These are phyloP conservation scores for Gopherus flavomarginatus DNA, from an alignment of 2,113 vertebrate species.

Conservation along the genomic window DNA sequence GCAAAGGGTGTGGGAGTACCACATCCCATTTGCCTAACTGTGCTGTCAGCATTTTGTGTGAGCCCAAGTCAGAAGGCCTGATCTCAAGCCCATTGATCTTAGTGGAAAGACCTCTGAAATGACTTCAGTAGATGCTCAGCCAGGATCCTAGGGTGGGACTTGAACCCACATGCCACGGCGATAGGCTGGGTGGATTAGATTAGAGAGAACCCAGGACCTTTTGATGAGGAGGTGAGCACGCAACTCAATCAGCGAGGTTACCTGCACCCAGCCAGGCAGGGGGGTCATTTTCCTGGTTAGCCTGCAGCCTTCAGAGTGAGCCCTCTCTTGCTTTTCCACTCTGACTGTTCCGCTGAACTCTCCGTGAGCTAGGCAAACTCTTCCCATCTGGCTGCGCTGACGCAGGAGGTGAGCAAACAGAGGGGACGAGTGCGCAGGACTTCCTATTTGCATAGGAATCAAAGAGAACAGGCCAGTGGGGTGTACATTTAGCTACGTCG, in stretches of 20 bases:
- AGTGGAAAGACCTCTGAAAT: neutral
- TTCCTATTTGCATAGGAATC: neutral
- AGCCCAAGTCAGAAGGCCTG: neutral
- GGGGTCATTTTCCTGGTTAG: neutral
- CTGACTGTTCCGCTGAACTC: neutral
- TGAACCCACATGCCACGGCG: neutral
- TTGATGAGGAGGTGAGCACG: neutral
- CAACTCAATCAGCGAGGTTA: neutral
- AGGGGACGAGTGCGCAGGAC: fast-evolving
- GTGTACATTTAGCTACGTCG: neutral
- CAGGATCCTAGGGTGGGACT: neutral
- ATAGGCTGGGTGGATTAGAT: neutral
- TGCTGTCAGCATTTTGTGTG: neutral
- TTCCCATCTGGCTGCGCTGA: fast-evolving
- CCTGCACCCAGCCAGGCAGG: neutral
- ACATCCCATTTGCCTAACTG: neutral
- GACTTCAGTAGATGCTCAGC: neutral
- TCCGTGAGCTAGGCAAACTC: fast-evolving
- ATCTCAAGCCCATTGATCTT: neutral
- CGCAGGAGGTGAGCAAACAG: neutral
- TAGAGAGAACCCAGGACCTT: neutral
- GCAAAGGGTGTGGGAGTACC: neutral
- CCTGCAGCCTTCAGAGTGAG: neutral
- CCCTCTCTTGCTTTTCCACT: neutral
- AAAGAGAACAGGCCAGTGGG: neutral